These are phyloP conservation scores for Rhopalosiphum maidis DNA, from an alignment of 1,140 invertebrate genomes.

Conservation along the genomic window DNA sequence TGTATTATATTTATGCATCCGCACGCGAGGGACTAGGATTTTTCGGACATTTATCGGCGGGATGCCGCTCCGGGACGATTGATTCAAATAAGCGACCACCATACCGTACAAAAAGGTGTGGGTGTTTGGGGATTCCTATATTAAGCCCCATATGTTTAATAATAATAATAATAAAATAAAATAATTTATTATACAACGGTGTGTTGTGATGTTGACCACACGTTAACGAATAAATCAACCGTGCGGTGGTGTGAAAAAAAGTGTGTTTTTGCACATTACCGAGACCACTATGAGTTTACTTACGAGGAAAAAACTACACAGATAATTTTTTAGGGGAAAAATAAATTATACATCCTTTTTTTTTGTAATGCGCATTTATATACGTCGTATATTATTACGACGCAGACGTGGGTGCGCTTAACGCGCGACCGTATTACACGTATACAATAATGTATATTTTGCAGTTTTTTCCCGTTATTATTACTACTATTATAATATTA, in stretches of 20 bases:
- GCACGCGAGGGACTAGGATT: not conserved
- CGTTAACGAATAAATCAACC: slow-evolving; percentile 39
- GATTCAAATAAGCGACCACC: not conserved
- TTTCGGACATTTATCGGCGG: not conserved
- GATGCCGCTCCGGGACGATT: not conserved
- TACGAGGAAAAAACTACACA: not conserved
- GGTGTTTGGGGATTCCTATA: not conserved
- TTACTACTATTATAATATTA: slow-evolving; percentile 6
- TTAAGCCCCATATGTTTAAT: not conserved
- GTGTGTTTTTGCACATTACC: slow-evolving; percentile 24
- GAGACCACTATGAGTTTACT: not conserved
- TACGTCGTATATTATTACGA: slow-evolving; percentile 3
- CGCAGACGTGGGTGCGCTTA: not conserved
- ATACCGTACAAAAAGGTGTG: not conserved
- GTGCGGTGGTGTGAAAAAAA: slow-evolving; percentile 20
- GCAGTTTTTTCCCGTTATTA: not conserved
- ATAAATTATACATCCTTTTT: slow-evolving; percentile 21
- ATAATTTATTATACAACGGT: not conserved
- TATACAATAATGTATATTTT: not conserved
- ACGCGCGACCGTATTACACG: not conserved
- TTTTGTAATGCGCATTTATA: not conserved
- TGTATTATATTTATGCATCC: not conserved
- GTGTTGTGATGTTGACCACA: slow-evolving; percentile 11
- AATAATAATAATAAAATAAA: not conserved
- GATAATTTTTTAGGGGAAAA: slow-evolving; percentile 24